Percentiles rank a stretch among this genome's conserved stretches.
These are phyloP conservation scores for Eurystomus gularis DNA, from an alignment of 2,113 vertebrate species.

Conservation along the genomic window DNA sequence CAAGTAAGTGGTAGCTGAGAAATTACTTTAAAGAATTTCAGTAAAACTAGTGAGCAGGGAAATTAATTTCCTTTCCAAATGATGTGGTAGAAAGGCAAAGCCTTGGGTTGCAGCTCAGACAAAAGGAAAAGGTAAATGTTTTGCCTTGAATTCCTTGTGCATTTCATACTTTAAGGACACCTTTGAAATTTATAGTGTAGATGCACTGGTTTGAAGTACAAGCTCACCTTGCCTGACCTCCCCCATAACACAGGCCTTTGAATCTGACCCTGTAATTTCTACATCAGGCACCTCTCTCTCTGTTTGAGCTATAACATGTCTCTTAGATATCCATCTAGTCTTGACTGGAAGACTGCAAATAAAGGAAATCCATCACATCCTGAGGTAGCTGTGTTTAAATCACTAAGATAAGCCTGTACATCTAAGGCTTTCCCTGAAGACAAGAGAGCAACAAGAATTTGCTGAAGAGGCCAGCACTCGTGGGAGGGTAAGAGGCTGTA, in stretches of 20 bases:
- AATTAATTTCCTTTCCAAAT: conserved; percentile 24
- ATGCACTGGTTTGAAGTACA: background rate
- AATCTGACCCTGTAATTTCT: conserved; percentile 14
- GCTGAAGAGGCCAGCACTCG: background rate
- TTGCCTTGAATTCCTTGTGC: background rate
- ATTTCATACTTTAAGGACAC: background rate
- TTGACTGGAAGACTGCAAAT: background rate
- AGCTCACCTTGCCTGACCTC: conserved; percentile 38
- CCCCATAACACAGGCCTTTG: background rate
- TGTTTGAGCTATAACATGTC: background rate
- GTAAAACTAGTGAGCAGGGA: background rate
- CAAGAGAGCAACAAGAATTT: background rate
- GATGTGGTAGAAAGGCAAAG: background rate
- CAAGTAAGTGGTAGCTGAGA: background rate
- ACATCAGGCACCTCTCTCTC: background rate
- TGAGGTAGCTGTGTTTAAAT: conserved; percentile 47
- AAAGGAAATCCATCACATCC: conserved; percentile 33
- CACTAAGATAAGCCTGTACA: conserved; percentile 41
- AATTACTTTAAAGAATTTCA: conserved; percentile 4
- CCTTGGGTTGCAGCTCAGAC: background rate
- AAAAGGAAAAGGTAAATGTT: background rate
- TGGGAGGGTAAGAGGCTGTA: background rate
- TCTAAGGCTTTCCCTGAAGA: background rate
- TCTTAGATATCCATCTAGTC: conserved; percentile 22
- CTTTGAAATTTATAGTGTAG: background rate